Base-by-base conservation (phyloP, 2,113 vertebrate genomes). In the Muscicapa adusta region DNA sequence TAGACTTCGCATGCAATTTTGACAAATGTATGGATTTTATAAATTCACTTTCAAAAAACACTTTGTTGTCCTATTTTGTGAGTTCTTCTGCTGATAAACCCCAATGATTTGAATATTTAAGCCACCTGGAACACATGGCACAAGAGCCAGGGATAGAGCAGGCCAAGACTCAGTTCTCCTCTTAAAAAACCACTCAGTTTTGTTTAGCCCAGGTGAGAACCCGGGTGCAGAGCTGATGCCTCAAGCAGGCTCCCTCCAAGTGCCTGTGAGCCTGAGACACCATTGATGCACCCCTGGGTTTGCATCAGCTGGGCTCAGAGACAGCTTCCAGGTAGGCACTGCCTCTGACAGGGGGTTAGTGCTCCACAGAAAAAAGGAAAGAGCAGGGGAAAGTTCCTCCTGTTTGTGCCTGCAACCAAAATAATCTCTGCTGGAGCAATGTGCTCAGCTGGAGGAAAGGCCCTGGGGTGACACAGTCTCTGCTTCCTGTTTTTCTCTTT, bases 401-500 rank as follows among this genome's bases (percentile, higher is more conserved):
- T 85, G 10, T 68, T 87, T 62, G 62, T 66, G 87, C 66, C 81
- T 93, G 77, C 33, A 77, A 12, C 42, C 3, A 6, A 95, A 96
- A 94, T 70, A 90, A 80, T 51, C 54, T 94, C 10, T 79, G 33
- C 65, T 0, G 0, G 58, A 22, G 42, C 66, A 65, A 84, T 65
- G 70, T 38, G 74, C 73, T 92, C 84, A 82, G 93, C 95, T 47
- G 78, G 93, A 97, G 87, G 94, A 97, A 96, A 94, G 34, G 77
- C 66, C 84, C 70, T 0, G 84, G 89, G 48, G 8, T 42, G 70
- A 91, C 54, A 94, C 40, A 68, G 74, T 65, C 45, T 89, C 77
- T 78, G 87, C 81, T 94, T 96, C 93, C 93, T 96, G 84, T 94
- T 97, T 97, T 95, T 91, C 83, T 87, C 73, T 92, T 81, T 0